These are phyloP conservation scores for Pyralis farinalis DNA, from an alignment of 2,888 invertebrate species.

Conservation along the genomic window DNA sequence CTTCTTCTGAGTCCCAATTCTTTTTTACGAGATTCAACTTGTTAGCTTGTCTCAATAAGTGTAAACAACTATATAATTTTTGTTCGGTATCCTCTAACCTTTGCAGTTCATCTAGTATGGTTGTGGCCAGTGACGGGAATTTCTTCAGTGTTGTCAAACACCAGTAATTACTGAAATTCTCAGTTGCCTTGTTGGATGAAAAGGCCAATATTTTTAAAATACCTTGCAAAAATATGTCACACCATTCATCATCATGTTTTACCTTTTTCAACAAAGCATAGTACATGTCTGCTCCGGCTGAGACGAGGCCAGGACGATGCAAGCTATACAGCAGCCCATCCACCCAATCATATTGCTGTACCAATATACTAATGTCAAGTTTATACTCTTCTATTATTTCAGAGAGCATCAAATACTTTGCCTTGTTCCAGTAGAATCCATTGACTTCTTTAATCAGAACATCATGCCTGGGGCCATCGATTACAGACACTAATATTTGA, in stretches of 20 bases:
- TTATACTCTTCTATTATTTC: conserved; percentile 60
- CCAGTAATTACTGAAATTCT: conserved; percentile 76
- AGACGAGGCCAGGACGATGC: conserved; percentile 76
- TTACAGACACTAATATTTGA: conserved; percentile 44
- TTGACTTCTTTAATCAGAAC: conserved; percentile 48
- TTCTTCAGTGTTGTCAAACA: conserved; percentile 66
- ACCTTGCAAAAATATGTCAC: conserved; percentile 47
- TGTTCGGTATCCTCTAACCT: conserved; percentile 27
- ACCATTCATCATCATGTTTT: conserved; percentile 62
- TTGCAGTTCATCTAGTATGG: conserved; percentile 39
- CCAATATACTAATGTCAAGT: conserved; percentile 22
- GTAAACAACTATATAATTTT: conserved; percentile 45
- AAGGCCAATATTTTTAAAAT: conserved; percentile 44
- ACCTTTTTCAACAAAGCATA: conserved; percentile 64
- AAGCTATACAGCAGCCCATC: conserved; percentile 63
- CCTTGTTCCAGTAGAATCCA: conserved; percentile 80
- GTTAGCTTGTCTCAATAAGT: conserved; percentile 57
- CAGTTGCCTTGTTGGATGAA: conserved; percentile 45
- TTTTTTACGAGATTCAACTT: conserved; percentile 50
- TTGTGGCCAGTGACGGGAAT: conserved; percentile 45
- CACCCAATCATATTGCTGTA: conserved; percentile 39
- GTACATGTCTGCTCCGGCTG: conserved; percentile 83
- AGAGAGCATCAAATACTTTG: conserved; percentile 79
- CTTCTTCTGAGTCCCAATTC: conserved; percentile 28
- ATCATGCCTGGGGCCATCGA: conserved; percentile 36